Evolutionary conservation across 2,113 vertebrate species (phyloP), one percentile per base, ranked within the genome.

Genomic region (Pygathrix nemaeus): DNA sequence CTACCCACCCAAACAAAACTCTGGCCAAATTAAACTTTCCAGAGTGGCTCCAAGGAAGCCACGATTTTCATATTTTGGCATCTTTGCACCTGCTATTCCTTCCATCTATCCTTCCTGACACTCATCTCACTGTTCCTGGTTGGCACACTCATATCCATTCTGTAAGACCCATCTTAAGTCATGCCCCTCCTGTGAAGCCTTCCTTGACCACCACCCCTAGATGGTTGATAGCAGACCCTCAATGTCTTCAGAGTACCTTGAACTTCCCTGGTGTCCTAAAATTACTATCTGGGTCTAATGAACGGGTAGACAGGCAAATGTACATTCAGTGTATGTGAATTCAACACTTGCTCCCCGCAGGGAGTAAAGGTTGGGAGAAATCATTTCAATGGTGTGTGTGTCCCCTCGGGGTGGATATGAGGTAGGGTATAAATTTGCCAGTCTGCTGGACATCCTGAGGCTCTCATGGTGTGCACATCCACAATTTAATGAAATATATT

Each of bases 261-360:
- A 93, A 40, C 20, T 40, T 93, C 43, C 14, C 61, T 30, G 70
- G 43, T 52, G 35, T 66, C 85, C 23, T 93, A 82, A 55, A 35
- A 8, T 64, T 72, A 23, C 55, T 55, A 0, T 45, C 13, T 2
- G 1, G 5, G 43, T 92, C 32, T 86, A 25, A 18, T n/a, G 50
- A 80, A 72, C 48, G 61, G 93, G 40, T 79, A 75, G 93, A 55
- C n/a, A 25, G 8, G 13, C 43, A 70, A 66, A 50, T 1, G 1
- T 4, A 48, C 3, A 32, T n/a, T 43, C 68, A 30, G 3, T 30
- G 2, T 59, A n/a, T 1, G 0, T 5, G 80, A 76, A 45, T 61
- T 76, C 27, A 48, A 13, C 88, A 55, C 0, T 66, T 9, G 27
- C 10, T 80, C 16, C 21, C 80, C 4, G 13, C 7, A 45, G 40